Evolutionary conservation across 2,888 invertebrate species (phyloP), one percentile per base, ranked within the genome.

Genomic region (Pheosia gnoma): DNA sequence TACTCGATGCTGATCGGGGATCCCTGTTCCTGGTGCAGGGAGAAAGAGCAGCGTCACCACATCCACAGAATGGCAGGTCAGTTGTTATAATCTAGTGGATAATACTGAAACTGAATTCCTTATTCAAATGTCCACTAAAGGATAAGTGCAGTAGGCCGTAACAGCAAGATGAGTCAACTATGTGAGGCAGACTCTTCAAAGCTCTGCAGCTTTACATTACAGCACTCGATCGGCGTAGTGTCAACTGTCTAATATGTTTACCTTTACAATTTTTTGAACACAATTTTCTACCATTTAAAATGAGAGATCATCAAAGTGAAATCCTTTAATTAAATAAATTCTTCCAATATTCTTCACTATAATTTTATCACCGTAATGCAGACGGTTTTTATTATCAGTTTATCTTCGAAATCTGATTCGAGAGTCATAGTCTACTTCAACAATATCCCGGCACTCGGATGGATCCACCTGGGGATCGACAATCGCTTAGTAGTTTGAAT

Each of bases 1-100:
- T 99, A 54, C 95, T 98, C 75, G 97, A 98, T 83, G 98, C 98
- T 11, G 99, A 99, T 88, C 94, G 98, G 58, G 98, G 98, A 59
- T 98, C 98, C 39, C 92, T 99, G 80, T 99, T 99, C 92, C 95
- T 98, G 78, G 98, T 98, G 63, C 97, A 98, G 88, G 92, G 94
- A 8, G 93, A 93, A 80, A 83, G 90, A 71, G 86, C 87, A 57
- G 83, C 88, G 2, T 82, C 93, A 59, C 92, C 91, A 3, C 83
- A 87, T 37, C 91, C 91, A 49, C 93, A 93, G 75, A 93, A 91
- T 81, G 91, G 93, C 83, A 90, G 93, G 93, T 93, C 59, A 78
- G 86, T 79, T 37, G 38, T 10, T 37, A 52, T 9, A 10, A 9
- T 7, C 41, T 45, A 45, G 4, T 45, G 11, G 9, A 9, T 1